Evolutionary conservation across 1,140 invertebrate species (phyloP).

Genomic region (Ptiloglossa arizonensis): DNA sequence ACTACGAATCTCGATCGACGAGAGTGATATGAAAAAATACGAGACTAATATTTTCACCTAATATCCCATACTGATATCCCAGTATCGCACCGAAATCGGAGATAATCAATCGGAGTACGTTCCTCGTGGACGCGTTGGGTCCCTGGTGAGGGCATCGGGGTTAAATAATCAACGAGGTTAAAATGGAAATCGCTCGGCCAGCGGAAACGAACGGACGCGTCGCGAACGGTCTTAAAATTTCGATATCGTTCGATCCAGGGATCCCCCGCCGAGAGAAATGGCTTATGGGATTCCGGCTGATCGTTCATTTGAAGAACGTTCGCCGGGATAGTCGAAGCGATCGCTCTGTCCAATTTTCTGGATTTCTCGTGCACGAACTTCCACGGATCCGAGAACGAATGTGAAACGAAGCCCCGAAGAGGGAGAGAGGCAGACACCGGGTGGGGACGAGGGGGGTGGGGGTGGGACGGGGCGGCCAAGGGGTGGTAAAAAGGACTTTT

Average conservation of each 20-base stretch:
- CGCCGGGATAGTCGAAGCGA: conserved; percentile 53
- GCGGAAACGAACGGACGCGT: neutral
- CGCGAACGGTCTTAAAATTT: conserved; percentile 44
- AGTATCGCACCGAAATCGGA: too few species aligned
- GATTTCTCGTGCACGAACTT: conserved; percentile 69
- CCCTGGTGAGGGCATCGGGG: too few species aligned
- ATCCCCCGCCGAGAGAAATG: conserved; percentile 28
- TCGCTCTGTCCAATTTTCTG: conserved; percentile 70
- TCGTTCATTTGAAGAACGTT: conserved; percentile 68
- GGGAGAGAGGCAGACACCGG: neutral
- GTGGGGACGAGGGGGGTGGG: neutral
- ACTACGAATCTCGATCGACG: too few species aligned
- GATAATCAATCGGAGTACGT: too few species aligned
- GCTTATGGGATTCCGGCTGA: conserved; percentile 61
- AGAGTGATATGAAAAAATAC: too few species aligned
- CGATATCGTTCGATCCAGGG: conserved; percentile 39
- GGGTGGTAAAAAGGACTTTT: conserved; percentile 57
- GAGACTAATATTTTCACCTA: too few species aligned
- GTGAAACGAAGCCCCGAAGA: conserved; percentile 37
- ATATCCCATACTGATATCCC: too few species aligned
- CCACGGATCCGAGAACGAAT: conserved; percentile 61
- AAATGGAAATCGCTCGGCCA: neutral
- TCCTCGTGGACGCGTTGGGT: too few species aligned
- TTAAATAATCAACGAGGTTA: conserved; percentile 14
- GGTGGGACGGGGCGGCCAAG: neutral